phyloP scores from a whole-genome alignment of 1,140 invertebrate species.

The Latrodectus geometricus region DNA sequence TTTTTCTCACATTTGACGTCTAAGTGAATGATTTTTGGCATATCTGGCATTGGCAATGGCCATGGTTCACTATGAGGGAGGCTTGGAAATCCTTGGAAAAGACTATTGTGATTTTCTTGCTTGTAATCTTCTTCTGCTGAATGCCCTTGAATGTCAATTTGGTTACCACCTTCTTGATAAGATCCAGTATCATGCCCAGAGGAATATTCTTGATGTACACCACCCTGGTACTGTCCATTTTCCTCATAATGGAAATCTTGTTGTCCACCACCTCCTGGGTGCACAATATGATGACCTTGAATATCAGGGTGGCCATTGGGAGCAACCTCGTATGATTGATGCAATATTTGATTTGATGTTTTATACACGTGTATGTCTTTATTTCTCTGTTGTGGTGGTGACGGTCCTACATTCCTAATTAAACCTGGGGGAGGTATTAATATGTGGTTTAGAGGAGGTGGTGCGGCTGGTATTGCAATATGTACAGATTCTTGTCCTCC shows the following conservation, averaged over 20 bases:
- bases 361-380: conserved; percentile 36
- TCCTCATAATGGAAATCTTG: conserved; percentile 21
- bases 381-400: conserved; percentile 16
- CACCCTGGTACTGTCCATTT: conserved; percentile 22
- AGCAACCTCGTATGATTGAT: conserved; percentile 43
- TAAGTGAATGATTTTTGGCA: conserved; percentile 66
- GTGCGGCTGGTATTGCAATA: conserved; percentile 25
- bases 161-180: conserved; percentile 19
- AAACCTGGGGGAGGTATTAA: conserved; percentile 43
- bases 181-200: conserved; percentile 5
- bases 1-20: conserved; percentile 68
- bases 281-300: background rate
- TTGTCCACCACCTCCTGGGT: conserved; percentile 4
- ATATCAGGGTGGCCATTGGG: conserved; percentile 8
- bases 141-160: conserved; percentile 38
- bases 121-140: conserved; percentile 36
- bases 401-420: conserved; percentile 18
- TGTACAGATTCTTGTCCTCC: conserved; percentile 34
- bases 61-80: conserved; percentile 63
- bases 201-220: conserved; percentile 4
- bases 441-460: conserved; percentile 39
- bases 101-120: conserved; percentile 53
- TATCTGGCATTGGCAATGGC: conserved; percentile 65
- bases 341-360: conserved; percentile 53
- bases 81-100: conserved; percentile 60